These are phyloP conservation scores for Silurus glanis DNA, from an alignment of 2,113 vertebrate genomes.

Conservation along the genomic window DNA sequence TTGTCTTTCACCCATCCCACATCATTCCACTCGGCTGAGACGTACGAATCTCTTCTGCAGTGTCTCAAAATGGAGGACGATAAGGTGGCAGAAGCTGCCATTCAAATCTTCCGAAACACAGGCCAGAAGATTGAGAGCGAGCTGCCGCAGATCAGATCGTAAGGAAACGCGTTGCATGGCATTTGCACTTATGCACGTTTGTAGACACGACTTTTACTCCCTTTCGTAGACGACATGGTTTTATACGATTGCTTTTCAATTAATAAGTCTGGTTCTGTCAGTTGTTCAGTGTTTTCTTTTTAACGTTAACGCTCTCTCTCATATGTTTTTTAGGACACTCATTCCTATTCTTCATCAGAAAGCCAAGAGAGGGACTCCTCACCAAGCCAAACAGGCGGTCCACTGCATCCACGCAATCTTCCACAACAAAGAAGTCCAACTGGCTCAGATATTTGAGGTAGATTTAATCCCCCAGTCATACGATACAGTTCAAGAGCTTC, in stretches of 20 bases:
- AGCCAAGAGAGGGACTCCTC: constrained; percentile 96
- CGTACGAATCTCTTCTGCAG: constrained; percentile 96
- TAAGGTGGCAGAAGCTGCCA: constrained; percentile 97
- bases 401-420: constrained; percentile 99
- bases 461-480: too few species aligned
- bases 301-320: background rate
- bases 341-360: constrained; percentile 99
- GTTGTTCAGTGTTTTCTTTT: background rate
- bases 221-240: background rate
- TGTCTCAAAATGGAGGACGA: constrained; percentile 99
- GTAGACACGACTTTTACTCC: background rate
- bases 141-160: constrained; percentile 97
- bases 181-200: background rate
- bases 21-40: constrained; percentile 97
- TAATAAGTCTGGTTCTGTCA: background rate
- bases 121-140: constrained; percentile 98
- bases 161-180: constrained; percentile 50
- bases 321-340: constrained; percentile 79
- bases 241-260: background rate
- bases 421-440: constrained; percentile 97
- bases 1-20: constrained; percentile 98
- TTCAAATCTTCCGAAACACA: constrained; percentile 98
- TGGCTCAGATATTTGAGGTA: constrained; percentile 96
- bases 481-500: background rate
- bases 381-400: constrained; percentile 98